Evolutionary conservation across 2,113 vertebrate species (phyloP).

Genomic region (Menidia beryllina): DNA sequence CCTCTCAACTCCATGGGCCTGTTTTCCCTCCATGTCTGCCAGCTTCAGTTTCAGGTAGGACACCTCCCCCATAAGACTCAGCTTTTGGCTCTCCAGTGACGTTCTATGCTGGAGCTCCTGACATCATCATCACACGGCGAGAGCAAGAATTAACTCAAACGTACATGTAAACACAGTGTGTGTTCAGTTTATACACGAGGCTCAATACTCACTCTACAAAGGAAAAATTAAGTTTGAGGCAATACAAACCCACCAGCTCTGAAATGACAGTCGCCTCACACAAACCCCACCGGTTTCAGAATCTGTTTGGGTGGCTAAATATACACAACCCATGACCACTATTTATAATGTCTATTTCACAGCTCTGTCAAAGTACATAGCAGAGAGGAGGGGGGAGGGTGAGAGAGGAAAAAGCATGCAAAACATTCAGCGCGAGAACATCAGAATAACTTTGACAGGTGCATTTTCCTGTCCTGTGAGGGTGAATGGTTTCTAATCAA

Average conservation of each 20-base stretch:
- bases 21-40: constrained; percentile 93
- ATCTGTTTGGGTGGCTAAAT: constrained; percentile 82
- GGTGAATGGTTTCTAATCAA: constrained; percentile 50
- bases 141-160: constrained; percentile 35
- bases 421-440: constrained; percentile 58
- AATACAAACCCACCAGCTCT: constrained; percentile 44
- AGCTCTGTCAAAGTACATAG: constrained; percentile 74
- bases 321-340: constrained; percentile 85
- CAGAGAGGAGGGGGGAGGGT: constrained; percentile 23
- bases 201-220: constrained; percentile 55
- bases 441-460: constrained; percentile 67
- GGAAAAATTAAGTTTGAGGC: constrained; percentile 53
- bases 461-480: constrained; percentile 52
- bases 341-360: constrained; percentile 86
- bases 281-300: constrained; percentile 75
- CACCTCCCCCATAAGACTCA: constrained; percentile 93
- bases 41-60: constrained; percentile 95
- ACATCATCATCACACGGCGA: constrained; percentile 55
- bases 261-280: constrained; percentile 69
- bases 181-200: constrained; percentile 1
- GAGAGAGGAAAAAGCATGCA: constrained; percentile 36
- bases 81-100: constrained; percentile 93
- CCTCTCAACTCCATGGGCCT: constrained; percentile 87
- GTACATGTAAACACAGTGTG: constrained; percentile 21
- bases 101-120: constrained; percentile 94